Evolutionary conservation across 1,140 invertebrate genomes (phyloP), one percentile per base, ranked within the genome.

Genomic region (Archivesica marissinica): DNA sequence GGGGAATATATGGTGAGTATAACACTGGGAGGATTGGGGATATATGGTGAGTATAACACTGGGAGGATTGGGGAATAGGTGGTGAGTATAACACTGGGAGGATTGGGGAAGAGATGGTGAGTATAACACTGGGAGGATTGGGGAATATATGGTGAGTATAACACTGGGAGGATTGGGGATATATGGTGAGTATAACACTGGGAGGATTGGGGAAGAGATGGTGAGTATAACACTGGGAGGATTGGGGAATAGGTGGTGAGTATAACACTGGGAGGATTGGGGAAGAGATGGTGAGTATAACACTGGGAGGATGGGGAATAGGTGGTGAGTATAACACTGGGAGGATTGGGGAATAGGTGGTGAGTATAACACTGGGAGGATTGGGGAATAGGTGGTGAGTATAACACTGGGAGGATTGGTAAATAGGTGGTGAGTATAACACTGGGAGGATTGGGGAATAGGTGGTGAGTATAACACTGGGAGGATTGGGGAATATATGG

Each of bases 401-500:
- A n/a, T n/a, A 35, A 33, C 7, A 52, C 3, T 52, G 50, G 50
- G 50, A 68, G 9, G 13, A 6, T 41, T 30, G 28, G 11, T 33
- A 68, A 20, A 11, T 66, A 66, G 13, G 33, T 2, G 13, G 1
- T 6, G 11, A 68, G 2, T 33, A 9, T n/a, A n/a, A 17, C 20
- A 11, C 3, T n/a, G 3, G 81, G 39, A 70, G 20, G 68, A 83
- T 25, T 83, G n/a, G 72, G 78, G 38, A 61, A 59, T 15, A 70
- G 70, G 9, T 74, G 78, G 23, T 33, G 61, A 35, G 59, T 50
- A 1, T 50, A 41, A 76, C 56, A 85, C 64, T 85, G 82, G 82
- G 68, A 84, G 25, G 81, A 84, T 33, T 84, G 81, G 81, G 82
- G 78, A 25, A 85, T 85, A n/a, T 74, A 85, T 25, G 82, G 82